Evolutionary conservation across 92 coral and sea anemone genomes (phyloP).

Genomic region (Pocillopora meandrina): DNA sequence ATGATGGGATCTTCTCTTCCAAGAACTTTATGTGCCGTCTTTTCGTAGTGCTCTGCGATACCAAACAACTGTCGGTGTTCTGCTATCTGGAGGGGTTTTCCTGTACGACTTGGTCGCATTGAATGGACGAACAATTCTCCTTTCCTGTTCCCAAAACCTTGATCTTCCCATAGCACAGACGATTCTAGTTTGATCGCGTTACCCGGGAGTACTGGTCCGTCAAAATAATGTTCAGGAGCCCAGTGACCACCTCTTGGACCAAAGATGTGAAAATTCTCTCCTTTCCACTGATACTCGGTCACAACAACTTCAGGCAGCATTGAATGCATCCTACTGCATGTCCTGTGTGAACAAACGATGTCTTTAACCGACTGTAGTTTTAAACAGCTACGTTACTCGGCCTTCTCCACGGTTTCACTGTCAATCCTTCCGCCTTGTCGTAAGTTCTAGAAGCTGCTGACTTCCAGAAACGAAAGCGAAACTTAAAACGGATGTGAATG

Average conservation of each 20-base stretch:
- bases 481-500: too few relatives aligned
- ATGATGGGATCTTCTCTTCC: constrained; percentile 33
- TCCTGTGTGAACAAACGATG: constrained; percentile 40
- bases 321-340: constrained; percentile 35
- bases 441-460: too few relatives aligned
- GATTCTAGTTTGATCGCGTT: constrained; percentile 32
- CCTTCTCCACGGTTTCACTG: not conserved
- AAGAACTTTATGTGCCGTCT: constrained; percentile 5
- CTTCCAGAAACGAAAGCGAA: too few relatives aligned
- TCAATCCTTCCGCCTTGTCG: not conserved
- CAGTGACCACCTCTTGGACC: constrained; percentile 50
- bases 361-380: constrained; percentile 24
- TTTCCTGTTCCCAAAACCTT: constrained; percentile 70
- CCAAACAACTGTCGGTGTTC: constrained; percentile 52
- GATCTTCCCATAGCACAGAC: constrained; percentile 61
- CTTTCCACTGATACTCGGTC: constrained; percentile 25
- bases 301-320: constrained; percentile 39
- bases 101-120: constrained; percentile 41
- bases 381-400: not conserved
- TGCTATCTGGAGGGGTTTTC: constrained; percentile 12
- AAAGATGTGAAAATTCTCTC: constrained; percentile 36
- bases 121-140: constrained; percentile 55
- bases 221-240: constrained; percentile 55
- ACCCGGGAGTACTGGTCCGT: constrained; percentile 43
- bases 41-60: constrained; percentile 61